Percentiles rank a stretch among this genome's conserved stretches.
Conservation (phyloP, 1,140 invertebrate species). For the Caenorhabditis brenneri region DNA sequence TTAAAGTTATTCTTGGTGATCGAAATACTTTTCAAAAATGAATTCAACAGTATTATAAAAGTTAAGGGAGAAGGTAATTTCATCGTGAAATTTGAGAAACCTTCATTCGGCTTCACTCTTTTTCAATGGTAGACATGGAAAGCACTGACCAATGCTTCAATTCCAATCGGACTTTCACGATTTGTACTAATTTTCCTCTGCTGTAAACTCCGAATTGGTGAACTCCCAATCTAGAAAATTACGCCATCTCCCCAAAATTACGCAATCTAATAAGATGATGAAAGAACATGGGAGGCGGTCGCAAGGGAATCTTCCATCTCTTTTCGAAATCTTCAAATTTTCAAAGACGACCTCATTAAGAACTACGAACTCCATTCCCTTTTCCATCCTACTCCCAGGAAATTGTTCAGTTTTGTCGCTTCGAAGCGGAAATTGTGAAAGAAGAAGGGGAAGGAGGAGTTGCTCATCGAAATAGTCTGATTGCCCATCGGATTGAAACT, state of each 20-base stretch:
- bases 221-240: no score
- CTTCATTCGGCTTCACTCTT: no score
- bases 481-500: slow-evolving; percentile 37
- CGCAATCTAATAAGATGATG: slow-evolving; percentile 2
- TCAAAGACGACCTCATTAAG: slow-evolving; percentile 37
- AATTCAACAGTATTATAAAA: no score
- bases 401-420: slow-evolving; percentile 34
- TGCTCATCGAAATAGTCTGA: slow-evolving; percentile 14
- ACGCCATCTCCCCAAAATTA: not conserved
- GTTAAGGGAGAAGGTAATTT: no score
- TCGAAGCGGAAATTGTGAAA: slow-evolving; percentile 35
- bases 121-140: no score
- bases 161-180: no score
- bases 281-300: not conserved
- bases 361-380: not conserved
- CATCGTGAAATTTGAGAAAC: not conserved
- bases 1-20: no score
- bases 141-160: no score
- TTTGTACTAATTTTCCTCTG: no score
- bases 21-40: no score
- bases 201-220: no score
- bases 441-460: not conserved
- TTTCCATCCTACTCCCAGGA: not conserved
- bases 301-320: not conserved
- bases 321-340: not conserved